phyloP scores from a whole-genome alignment of 2,797 vertebrate genomes.

The Megalops cyprinoides region DNA sequence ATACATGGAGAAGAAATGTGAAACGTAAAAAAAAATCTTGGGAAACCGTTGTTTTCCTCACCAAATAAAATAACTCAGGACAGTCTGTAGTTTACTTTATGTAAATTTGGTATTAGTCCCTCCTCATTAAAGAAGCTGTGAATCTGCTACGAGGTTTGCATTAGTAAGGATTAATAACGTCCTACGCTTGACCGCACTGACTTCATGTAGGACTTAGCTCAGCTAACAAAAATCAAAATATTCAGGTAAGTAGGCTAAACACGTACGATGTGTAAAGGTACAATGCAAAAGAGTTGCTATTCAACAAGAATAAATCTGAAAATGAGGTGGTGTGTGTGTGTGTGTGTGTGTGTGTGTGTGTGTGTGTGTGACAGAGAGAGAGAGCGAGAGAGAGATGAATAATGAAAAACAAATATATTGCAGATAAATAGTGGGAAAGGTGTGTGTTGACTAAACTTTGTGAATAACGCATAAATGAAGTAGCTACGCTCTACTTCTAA shows the following conservation, averaged over 20 bases:
- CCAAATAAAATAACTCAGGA: no score
- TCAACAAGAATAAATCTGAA: neutral
- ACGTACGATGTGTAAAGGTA: neutral
- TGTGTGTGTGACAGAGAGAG: no score
- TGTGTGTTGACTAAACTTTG: no score
- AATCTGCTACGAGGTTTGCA: neutral
- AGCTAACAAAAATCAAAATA: neutral
- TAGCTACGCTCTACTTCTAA: no score
- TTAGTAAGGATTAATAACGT: neutral
- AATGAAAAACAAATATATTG: no score
- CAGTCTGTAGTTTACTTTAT: neutral
- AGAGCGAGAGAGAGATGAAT: no score
- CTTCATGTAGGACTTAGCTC: neutral
- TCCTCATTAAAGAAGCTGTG: neutral
- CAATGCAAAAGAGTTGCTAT: neutral
- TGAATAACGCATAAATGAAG: no score
- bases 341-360: neutral
- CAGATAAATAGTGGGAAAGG: no score
- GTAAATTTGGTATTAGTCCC: neutral
- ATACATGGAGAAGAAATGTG: no score
- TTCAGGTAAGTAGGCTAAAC: constrained; percentile 7
- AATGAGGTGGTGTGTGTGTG: neutral
- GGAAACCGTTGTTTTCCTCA: no score
- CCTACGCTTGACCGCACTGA: neutral
- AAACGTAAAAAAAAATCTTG: no score